These are phyloP conservation scores for Rhizoglyphus robini DNA, from an alignment of 1,140 invertebrate genomes.

Conservation along the genomic window DNA sequence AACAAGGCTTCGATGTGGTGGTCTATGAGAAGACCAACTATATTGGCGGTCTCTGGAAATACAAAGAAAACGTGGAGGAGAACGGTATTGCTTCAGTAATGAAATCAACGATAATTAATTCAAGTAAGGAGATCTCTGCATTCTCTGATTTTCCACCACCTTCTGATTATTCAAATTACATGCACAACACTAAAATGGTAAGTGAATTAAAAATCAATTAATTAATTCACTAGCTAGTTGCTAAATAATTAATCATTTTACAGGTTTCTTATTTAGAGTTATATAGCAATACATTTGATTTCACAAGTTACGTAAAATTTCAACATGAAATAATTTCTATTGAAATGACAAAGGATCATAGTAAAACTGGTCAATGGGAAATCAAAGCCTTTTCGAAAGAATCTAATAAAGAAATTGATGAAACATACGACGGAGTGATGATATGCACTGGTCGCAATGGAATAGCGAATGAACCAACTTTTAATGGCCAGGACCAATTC, in stretches of 20 bases:
- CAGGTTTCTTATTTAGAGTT: conserved; percentile 32
- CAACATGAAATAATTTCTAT: conserved; percentile 31
- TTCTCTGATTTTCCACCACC: conserved; percentile 37
- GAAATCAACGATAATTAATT: conserved; percentile 25
- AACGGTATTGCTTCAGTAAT: conserved; percentile 30
- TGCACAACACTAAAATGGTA: too few species aligned
- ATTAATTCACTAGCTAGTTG: too few species aligned
- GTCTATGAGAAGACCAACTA: conserved; percentile 37
- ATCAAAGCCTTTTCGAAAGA: conserved; percentile 15
- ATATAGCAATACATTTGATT: conserved; percentile 34
- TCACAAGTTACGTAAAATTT: conserved; percentile 32
- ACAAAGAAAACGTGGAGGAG: conserved; percentile 31
- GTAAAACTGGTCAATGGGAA: too few species aligned
- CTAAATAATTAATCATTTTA: conserved; percentile 19
- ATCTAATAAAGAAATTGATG: conserved; percentile 16
- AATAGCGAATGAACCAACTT: conserved; percentile 6
- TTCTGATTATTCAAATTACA: too few species aligned
- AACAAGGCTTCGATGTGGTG: too few species aligned
- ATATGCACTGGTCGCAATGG: conserved; percentile 27
- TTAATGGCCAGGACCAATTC: conserved; percentile 32
- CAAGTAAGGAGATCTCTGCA: too few species aligned
- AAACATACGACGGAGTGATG: conserved; percentile 37
- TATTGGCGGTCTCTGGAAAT: conserved; percentile 43
- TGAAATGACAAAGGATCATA: conserved; percentile 27
- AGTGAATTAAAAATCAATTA: too few species aligned